Evolutionary conservation across 2,113 vertebrate genomes (phyloP).

Genomic region (Salvelinus fontinalis): DNA sequence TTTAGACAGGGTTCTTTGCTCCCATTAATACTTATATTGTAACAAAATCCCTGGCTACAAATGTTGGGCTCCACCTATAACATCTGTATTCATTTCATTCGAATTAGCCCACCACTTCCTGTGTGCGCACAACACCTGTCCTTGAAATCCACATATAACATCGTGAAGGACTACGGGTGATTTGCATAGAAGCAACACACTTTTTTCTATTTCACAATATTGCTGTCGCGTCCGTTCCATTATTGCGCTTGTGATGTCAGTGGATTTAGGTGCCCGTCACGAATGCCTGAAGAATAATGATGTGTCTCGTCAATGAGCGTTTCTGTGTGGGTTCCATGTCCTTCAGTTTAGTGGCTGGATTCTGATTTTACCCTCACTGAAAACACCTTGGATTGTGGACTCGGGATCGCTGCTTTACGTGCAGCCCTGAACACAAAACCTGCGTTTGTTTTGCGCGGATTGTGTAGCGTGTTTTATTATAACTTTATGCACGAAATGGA

Average conservation of each 20-base stretch:
- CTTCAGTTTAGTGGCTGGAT: conserved; percentile 53
- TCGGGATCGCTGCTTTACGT: conserved; percentile 23
- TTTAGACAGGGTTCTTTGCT: too few species aligned
- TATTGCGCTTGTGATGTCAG: conserved; percentile 48
- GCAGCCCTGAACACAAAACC: conserved; percentile 20
- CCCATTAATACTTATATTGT: too few species aligned
- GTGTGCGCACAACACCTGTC: too few species aligned
- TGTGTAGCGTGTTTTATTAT: conserved; percentile 12
- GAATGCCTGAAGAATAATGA: conserved; percentile 54
- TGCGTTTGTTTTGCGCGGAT: conserved; percentile 27
- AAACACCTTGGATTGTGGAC: conserved; percentile 15
- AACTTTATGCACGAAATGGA: conserved; percentile 72
- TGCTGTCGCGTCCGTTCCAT: conserved; percentile 12
- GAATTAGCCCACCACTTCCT: too few species aligned
- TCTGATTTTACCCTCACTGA: conserved; percentile 30
- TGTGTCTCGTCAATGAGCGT: conserved; percentile 52
- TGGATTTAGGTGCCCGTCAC: conserved; percentile 45
- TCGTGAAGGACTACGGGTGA: too few species aligned
- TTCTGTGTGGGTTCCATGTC: conserved; percentile 48
- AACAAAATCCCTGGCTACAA: too few species aligned
- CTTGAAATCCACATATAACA: too few species aligned
- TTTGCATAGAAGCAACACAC: too few species aligned
- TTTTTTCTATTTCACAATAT: too few species aligned
- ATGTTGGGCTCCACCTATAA: too few species aligned
- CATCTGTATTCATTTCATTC: too few species aligned